Evolutionary conservation across 2,113 vertebrate species (phyloP).

Genomic region (Dolichallabes microphthalmus): DNA sequence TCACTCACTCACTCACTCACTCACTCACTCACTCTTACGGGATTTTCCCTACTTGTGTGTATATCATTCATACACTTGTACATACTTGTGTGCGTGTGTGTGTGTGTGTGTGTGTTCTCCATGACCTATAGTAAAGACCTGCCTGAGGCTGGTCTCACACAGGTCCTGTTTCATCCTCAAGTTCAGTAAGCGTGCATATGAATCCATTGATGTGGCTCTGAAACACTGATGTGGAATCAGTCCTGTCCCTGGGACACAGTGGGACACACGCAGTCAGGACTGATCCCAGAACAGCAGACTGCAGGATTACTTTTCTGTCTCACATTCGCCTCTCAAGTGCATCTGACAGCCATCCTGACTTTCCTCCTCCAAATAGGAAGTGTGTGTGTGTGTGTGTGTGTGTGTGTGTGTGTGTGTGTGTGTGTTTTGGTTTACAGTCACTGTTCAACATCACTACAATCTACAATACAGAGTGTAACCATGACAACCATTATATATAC

Average conservation of each 20-base stretch:
- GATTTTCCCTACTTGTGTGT: conserved; percentile 11
- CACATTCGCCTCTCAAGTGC: neutral
- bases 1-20: neutral
- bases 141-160: conserved; percentile 37
- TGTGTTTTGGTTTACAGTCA: neutral
- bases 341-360: too few species aligned
- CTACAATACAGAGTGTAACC: neutral
- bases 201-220: neutral
- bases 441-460: neutral
- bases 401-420: neutral
- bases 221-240: neutral
- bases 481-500: neutral
- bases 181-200: neutral
- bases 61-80: conserved; percentile 20
- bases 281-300: neutral
- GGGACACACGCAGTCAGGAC: neutral
- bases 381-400: too few species aligned
- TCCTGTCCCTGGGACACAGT: neutral
- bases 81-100: conserved; percentile 8
- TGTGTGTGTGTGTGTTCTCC: conserved; percentile 1
- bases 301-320: neutral
- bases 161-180: conserved; percentile 37
- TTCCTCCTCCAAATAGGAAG: too few species aligned
- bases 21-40: neutral
- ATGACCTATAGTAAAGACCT: conserved; percentile 44